A percentile compares a stretch with the other conserved stretches of the same genome.
phyloP scores from a whole-genome alignment of 2,797 vertebrate genomes.

The Gymnothorax javanicus region DNA sequence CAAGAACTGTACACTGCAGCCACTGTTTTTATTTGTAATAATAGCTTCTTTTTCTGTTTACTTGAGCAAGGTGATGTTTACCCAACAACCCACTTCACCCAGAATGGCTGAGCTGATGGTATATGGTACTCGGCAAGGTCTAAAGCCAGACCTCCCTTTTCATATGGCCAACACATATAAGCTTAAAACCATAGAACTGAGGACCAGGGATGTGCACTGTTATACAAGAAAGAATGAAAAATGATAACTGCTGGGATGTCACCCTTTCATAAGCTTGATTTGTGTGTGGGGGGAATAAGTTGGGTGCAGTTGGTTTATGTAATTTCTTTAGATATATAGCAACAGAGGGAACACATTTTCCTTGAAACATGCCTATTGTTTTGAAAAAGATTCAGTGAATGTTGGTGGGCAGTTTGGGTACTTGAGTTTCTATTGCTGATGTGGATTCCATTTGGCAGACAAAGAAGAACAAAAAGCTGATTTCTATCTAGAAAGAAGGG shows the following conservation, averaged over 20 bases:
- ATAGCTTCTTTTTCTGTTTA: neutral
- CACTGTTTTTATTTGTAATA: neutral
- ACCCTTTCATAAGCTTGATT: neutral
- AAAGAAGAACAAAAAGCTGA: neutral
- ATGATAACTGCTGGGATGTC: neutral
- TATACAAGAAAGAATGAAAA: neutral
- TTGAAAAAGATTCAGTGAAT: neutral
- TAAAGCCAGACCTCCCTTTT: neutral
- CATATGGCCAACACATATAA: neutral
- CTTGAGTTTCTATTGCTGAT: neutral
- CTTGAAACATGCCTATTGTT: neutral
- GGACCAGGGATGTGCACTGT: neutral
- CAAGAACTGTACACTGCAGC: constrained; percentile 49
- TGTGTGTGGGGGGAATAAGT: neutral
- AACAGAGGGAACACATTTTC: neutral
- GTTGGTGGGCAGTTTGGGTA: neutral
- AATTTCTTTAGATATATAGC: neutral
- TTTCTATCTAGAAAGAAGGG: neutral
- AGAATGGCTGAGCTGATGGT: neutral
- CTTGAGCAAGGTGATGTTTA: neutral
- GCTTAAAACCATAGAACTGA: neutral
- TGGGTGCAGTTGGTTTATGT: neutral
- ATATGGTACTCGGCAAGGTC: neutral
- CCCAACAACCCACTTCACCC: neutral
- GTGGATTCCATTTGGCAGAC: neutral